phyloP scores from a whole-genome alignment of 1,140 invertebrate species.

The Lamellibrachia luymesi region DNA sequence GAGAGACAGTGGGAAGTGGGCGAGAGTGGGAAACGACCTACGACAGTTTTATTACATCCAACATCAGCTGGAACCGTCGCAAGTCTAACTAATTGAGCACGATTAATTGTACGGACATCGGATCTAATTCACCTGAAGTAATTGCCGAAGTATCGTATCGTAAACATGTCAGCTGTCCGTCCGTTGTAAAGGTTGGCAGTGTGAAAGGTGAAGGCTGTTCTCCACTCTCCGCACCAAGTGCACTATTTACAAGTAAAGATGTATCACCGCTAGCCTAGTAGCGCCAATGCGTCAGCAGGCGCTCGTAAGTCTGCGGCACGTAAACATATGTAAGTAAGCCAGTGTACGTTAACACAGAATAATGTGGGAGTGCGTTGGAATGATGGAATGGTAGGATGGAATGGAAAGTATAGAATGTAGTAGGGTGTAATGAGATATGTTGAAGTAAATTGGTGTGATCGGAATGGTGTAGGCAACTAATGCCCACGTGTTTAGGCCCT shows the following conservation, averaged over 20 bases:
- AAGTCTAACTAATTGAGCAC: neutral
- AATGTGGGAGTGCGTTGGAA: no score
- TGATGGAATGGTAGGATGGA: no score
- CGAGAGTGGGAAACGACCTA: neutral
- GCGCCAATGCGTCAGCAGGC: neutral
- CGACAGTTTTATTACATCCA: neutral
- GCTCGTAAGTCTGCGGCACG: neutral
- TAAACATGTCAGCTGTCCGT: neutral
- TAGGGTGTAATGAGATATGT: no score
- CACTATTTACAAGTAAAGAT: neutral
- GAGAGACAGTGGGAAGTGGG: neutral
- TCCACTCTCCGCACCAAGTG: neutral
- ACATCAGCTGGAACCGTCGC: neutral
- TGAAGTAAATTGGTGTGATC: no score
- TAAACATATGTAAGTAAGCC: neutral
- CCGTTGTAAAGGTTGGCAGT: neutral
- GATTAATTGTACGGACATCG: neutral
- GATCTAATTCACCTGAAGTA: neutral
- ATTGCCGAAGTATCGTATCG: neutral
- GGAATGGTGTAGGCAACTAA: no score
- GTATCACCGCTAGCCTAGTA: neutral
- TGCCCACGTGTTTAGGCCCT: no score
- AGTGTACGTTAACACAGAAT: neutral
- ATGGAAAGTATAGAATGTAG: no score
- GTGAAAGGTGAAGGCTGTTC: neutral